These are phyloP conservation scores for Sandelia bainsii DNA, from an alignment of 2,797 vertebrate species.

Conservation along the genomic window DNA sequence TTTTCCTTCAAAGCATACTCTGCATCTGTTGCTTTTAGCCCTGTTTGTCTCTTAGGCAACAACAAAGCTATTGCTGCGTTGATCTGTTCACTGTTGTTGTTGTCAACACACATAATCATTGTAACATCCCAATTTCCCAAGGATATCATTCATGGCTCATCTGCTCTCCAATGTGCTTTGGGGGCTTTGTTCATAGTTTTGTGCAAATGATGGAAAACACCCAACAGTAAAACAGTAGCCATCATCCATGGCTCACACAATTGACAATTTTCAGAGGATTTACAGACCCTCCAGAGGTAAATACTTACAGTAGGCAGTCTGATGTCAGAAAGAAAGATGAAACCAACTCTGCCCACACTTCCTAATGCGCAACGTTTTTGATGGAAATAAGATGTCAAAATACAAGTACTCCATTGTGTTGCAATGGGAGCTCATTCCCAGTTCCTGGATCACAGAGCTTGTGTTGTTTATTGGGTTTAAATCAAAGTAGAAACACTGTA, in stretches of 20 bases:
- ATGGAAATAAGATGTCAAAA: slow-evolving; percentile 54
- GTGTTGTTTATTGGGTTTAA: slow-evolving; percentile 34
- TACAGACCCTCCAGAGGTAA: slow-evolving; percentile 59
- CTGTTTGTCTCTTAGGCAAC: slow-evolving; percentile 62
- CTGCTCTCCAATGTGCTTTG: slow-evolving; percentile 23
- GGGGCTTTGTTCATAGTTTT: slow-evolving; percentile 42
- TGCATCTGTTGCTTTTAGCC: slow-evolving; percentile 35
- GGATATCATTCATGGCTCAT: slow-evolving; percentile 51
- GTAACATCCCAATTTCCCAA: slow-evolving; percentile 52
- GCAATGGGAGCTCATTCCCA: slow-evolving; percentile 37
- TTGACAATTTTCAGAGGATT: slow-evolving; percentile 56
- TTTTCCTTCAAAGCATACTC: not conserved
- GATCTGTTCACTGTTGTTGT: slow-evolving; percentile 52
- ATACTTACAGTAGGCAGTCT: slow-evolving; percentile 45
- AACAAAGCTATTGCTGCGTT: slow-evolving; percentile 42
- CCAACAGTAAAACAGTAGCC: slow-evolving; percentile 37
- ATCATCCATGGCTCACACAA: slow-evolving; percentile 31
- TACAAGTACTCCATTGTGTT: slow-evolving; percentile 38
- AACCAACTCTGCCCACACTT: slow-evolving; percentile 22
- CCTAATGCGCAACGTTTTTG: slow-evolving; percentile 30
- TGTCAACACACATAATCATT: slow-evolving; percentile 63
- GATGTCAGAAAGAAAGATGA: slow-evolving; percentile 43
- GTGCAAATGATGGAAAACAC: slow-evolving; percentile 48
- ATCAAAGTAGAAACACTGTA: slow-evolving; percentile 31
- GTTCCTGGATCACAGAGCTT: slow-evolving; percentile 42